These are phyloP conservation scores for Apoda limacodes DNA, from an alignment of 2,888 invertebrate species.

Conservation along the genomic window DNA sequence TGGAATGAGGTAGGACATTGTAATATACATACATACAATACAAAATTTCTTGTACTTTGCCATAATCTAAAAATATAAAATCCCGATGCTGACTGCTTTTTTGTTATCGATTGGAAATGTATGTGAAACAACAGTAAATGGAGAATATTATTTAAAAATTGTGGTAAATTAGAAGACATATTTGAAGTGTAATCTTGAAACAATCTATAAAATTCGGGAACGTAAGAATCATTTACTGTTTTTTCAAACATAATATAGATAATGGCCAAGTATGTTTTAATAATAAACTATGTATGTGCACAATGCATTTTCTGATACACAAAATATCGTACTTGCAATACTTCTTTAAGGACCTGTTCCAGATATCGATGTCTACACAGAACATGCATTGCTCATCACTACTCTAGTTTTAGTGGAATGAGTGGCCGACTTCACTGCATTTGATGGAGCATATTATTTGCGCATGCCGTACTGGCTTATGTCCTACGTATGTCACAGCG, in stretches of 20 bases:
- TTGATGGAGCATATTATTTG: constrained; percentile 64
- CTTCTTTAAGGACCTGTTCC: constrained; percentile 28
- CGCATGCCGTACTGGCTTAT: constrained; percentile 66
- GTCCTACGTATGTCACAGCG: constrained; percentile 60
- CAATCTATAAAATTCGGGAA: too few relatives aligned
- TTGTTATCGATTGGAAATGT: constrained; percentile 4
- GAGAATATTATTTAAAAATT: too few relatives aligned
- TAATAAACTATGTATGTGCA: constrained; percentile 27
- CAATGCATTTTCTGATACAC: constrained; percentile 53
- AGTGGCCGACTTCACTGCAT: constrained; percentile 68
- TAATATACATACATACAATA: constrained; percentile 52
- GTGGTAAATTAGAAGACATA: too few relatives aligned
- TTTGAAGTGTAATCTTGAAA: too few relatives aligned
- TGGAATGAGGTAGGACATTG: constrained; percentile 49
- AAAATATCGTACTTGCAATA: constrained; percentile 17
- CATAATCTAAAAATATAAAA: constrained; percentile 25
- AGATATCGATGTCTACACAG: constrained; percentile 42
- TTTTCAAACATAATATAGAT: constrained; percentile 22
- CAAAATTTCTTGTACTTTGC: constrained; percentile 26
- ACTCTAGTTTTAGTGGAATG: constrained; percentile 65
- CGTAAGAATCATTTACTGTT: too few relatives aligned
- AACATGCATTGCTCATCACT: constrained; percentile 58
- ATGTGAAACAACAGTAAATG: too few relatives aligned
- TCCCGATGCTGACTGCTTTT: constrained; percentile 2
- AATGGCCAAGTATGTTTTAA: constrained; percentile 29